Evolutionary conservation across 2,113 vertebrate genomes (phyloP).

Genomic region (Pygoscelis antarcticus): DNA sequence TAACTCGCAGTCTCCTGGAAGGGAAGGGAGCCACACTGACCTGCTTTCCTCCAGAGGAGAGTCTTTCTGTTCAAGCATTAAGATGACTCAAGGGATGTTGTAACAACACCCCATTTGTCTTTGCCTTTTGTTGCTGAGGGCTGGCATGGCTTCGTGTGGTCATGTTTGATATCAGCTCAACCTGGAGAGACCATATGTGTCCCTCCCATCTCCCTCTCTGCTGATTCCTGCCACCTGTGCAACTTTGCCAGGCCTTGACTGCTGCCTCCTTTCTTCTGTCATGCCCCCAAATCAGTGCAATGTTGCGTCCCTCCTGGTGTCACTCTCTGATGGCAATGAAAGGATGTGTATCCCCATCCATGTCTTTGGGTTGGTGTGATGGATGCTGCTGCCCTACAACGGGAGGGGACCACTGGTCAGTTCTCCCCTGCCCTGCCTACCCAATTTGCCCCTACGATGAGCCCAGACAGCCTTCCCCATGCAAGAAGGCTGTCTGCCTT

Average conservation of each 20-base stretch:
- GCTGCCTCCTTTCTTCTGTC: neutral
- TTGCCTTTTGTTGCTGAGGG: neutral
- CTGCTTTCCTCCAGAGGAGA: neutral
- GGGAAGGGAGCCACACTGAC: neutral
- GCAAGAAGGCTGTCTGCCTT: neutral
- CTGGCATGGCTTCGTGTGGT: neutral
- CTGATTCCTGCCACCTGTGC: neutral
- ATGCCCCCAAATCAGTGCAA: neutral
- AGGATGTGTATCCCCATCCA: neutral
- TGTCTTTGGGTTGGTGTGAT: neutral
- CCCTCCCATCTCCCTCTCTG: neutral
- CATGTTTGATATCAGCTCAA: neutral
- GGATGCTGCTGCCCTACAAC: neutral
- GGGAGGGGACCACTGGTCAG: neutral
- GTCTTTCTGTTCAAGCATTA: neutral
- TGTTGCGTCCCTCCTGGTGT: neutral
- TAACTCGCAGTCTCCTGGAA: neutral
- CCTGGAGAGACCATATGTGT: fast-evolving
- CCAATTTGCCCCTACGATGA: neutral
- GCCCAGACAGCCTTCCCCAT: neutral
- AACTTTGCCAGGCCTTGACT: neutral
- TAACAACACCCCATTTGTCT: neutral
- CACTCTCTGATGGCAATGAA: neutral
- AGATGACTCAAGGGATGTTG: neutral
- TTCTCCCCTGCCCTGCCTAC: neutral